phyloP scores from a whole-genome alignment of 1,140 invertebrate species.

The Zeugodacus cucurbitae region DNA sequence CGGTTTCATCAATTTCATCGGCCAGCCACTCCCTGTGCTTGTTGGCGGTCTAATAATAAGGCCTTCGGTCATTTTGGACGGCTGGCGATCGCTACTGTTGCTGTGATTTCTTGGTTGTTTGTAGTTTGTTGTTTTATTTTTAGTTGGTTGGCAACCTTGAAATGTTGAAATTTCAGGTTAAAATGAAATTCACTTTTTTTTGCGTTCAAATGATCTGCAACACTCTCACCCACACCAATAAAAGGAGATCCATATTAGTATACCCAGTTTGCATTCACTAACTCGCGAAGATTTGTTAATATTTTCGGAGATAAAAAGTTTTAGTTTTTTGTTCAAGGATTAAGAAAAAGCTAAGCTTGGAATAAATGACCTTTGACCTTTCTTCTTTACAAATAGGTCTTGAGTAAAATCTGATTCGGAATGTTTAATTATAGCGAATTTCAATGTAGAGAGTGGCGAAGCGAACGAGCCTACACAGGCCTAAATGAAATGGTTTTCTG shows the following conservation, averaged over 20 bases:
- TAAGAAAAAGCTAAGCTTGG: too few relatives aligned
- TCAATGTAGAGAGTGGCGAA: too few relatives aligned
- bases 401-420: too few relatives aligned
- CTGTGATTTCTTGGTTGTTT: background rate
- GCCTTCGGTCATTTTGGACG: background rate
- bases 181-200: background rate
- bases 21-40: background rate
- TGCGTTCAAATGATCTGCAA: background rate
- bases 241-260: background rate
- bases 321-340: too few relatives aligned
- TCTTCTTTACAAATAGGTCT: too few relatives aligned
- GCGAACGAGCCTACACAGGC: too few relatives aligned
- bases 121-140: background rate
- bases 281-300: too few relatives aligned
- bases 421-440: too few relatives aligned
- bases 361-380: too few relatives aligned
- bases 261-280: background rate
- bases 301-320: too few relatives aligned
- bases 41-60: background rate
- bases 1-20: constrained; percentile 28
- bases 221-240: background rate
- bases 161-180: background rate
- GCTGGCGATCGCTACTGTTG: background rate
- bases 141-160: background rate
- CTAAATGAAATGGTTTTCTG: too few relatives aligned